Evolutionary conservation across 2,888 invertebrate species (phyloP), one percentile per base, ranked within the genome.

Genomic region (Himalopsyche anomala): DNA sequence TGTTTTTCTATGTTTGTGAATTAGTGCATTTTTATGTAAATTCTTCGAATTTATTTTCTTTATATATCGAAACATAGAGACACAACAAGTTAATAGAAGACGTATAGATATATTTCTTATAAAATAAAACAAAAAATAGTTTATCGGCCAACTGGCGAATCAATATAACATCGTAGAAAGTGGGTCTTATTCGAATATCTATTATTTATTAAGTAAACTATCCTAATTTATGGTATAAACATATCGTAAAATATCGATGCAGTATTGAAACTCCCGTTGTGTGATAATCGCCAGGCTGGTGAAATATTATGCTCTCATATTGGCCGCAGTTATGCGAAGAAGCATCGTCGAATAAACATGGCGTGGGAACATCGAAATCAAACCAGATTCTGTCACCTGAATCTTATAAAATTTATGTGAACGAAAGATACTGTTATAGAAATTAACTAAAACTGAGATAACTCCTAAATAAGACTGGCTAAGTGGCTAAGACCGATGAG

Each of bases 401-500:
- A 62, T 62, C 28, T 9, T 62, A 62, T 62, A 62, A 56, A 56
- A 56, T 62, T 0, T 62, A 62, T 62, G 28, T 62, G 62, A 62
- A 62, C 9, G 62, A 62, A 62, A n/a, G 4, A 62, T 19, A 19
- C 62, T 62, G 62, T 62, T 62, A 11, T 62, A 19, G 62, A 62
- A 62, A 19, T 62, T 56, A 5, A 62, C 19, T 19, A 19, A 62
- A 62, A 19, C 19, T 5, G 28, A 62, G 62, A 62, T 62, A 62
- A 62, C 62, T 62, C 2, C 62, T 3, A 51, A 51, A 51, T 51
- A 15, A 51, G 51, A 15, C n/a, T 15, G 19, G 62, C 62, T 62
- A 62, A 62, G 62, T 62, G 62, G 28, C 62, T 11, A 19, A 62
- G 62, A 62, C 62, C 62, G 19, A 83, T 80, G 84, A 81, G 69